Evolutionary conservation across 2,797 vertebrate genomes (phyloP).

Genomic region (Characodon lateralis): DNA sequence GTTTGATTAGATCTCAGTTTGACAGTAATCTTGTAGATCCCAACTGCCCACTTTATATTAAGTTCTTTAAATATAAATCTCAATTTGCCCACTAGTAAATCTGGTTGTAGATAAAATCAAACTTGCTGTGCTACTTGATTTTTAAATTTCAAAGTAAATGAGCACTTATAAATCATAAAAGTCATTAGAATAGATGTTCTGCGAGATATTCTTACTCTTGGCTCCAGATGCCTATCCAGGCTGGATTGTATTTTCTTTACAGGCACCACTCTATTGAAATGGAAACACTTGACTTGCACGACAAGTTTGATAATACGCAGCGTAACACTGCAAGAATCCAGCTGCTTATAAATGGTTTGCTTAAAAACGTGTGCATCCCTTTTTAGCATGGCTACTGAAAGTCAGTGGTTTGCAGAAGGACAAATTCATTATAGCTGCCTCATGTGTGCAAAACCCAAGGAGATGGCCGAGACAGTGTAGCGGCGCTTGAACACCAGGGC

Average conservation of each 20-base stretch:
- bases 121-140: constrained; percentile 11
- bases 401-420: constrained; percentile 37
- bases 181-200: constrained; percentile 14
- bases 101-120: constrained; percentile 12
- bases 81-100: constrained; percentile 4
- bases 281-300: constrained; percentile 2
- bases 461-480: constrained; percentile 22
- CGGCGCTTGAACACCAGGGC: constrained; percentile 19
- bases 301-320: background rate
- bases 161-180: constrained; percentile 22
- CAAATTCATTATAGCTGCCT: constrained; percentile 63
- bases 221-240: constrained; percentile 1
- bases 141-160: constrained; percentile 10
- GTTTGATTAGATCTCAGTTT: constrained; percentile 6
- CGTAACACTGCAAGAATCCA: constrained; percentile 20
- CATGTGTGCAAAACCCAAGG: constrained; percentile 29
- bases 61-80: constrained; percentile 18
- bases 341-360: constrained; percentile 8
- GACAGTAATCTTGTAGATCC: constrained; percentile 4
- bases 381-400: constrained; percentile 32
- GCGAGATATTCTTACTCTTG: constrained; percentile 3
- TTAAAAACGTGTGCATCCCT: constrained; percentile 26
- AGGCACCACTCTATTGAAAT: constrained; percentile 9
- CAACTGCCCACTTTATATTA: constrained; percentile 4
- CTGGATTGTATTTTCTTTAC: constrained; percentile 1